These are phyloP conservation scores for Plagiodera versicolora DNA, from an alignment of 2,888 invertebrate genomes.

Conservation along the genomic window DNA sequence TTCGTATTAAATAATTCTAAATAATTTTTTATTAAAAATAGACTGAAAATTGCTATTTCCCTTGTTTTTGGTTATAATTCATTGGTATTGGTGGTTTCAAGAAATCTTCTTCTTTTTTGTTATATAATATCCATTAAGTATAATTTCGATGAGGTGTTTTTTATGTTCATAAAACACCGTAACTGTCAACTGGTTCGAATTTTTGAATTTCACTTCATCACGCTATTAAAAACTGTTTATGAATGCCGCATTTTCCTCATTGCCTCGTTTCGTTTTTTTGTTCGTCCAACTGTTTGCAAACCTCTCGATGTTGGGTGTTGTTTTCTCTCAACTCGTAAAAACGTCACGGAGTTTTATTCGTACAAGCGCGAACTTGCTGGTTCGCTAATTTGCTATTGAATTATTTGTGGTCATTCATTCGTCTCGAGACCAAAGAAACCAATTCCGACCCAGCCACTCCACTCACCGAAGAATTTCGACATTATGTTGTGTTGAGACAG, in stretches of 20 bases:
- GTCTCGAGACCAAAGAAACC: conserved; percentile 1
- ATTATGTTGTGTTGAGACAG: conserved; percentile 15
- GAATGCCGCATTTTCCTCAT: neutral
- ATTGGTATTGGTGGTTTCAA: no score
- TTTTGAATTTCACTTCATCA: neutral
- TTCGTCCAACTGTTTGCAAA: neutral
- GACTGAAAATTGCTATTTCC: no score
- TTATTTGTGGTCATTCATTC: neutral
- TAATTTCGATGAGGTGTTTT: no score
- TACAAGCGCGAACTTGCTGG: neutral
- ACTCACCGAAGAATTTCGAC: conserved; percentile 16
- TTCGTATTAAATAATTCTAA: neutral
- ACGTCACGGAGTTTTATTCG: neutral
- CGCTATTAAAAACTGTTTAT: neutral
- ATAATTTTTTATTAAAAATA: neutral
- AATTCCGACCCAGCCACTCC: neutral
- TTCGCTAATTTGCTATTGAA: neutral
- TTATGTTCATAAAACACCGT: no score
- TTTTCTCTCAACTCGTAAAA: neutral
- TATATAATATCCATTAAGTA: no score
- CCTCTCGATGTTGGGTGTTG: neutral
- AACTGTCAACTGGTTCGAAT: neutral
- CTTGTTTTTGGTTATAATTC: no score
- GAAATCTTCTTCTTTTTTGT: no score
- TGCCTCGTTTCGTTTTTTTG: neutral